These are phyloP conservation scores for Zhengitettix transpicula DNA, from an alignment of 2,888 invertebrate genomes.

Conservation along the genomic window DNA sequence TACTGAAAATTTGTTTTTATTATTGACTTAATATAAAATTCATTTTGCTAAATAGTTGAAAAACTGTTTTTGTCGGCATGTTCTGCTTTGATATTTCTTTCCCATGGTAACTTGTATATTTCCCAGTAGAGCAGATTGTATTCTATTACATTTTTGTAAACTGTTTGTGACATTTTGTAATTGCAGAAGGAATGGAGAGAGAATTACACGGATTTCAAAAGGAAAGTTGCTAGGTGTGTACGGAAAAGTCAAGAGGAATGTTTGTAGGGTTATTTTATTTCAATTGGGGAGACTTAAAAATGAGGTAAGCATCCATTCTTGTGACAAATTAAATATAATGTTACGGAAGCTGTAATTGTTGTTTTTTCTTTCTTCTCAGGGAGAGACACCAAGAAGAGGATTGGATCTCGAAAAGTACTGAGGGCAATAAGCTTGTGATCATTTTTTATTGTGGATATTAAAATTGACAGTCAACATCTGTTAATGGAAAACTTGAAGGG, in stretches of 20 bases:
- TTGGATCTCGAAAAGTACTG: slow-evolving; percentile 4
- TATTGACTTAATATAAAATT: too few relatives aligned
- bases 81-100: too few relatives aligned
- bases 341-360: too few relatives aligned
- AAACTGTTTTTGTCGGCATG: too few relatives aligned
- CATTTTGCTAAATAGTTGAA: too few relatives aligned
- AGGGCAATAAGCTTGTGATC: background rate
- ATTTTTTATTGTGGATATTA: slow-evolving; percentile 2
- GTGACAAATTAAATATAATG: too few relatives aligned
- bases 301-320: background rate
- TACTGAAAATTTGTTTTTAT: too few relatives aligned
- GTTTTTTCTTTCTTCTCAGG: background rate
- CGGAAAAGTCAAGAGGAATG: slow-evolving; percentile 98
- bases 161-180: background rate
- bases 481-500: background rate
- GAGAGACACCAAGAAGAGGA: slow-evolving; percentile 5
- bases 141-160: too few relatives aligned
- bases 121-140: too few relatives aligned
- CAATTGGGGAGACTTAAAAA: background rate
- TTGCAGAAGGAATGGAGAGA: slow-evolving; percentile 97
- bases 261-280: slow-evolving; percentile 43
- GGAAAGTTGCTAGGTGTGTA: slow-evolving; percentile 94
- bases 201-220: slow-evolving; percentile 90
- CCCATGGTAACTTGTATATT: too few relatives aligned
- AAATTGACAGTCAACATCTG: slow-evolving; percentile 2